Evolutionary conservation across 1,140 invertebrate species (phyloP).

Genomic region (Calliopsis andreniformis): DNA sequence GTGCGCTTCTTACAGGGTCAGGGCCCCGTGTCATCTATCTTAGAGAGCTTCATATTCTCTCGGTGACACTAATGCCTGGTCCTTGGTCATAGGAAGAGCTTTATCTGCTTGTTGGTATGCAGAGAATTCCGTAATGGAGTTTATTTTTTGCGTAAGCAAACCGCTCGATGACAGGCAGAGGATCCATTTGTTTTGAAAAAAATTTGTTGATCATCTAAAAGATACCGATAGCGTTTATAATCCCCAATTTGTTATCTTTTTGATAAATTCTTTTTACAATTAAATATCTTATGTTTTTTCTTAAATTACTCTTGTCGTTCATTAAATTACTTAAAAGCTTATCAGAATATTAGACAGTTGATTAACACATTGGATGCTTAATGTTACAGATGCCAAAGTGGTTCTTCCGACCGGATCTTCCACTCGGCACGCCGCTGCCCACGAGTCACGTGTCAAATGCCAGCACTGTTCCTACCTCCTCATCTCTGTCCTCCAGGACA

Average conservation of each 20-base stretch:
- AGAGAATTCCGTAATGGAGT: neutral
- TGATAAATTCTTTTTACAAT: constrained; percentile 10
- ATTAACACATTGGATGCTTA: neutral
- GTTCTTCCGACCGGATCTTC: constrained; percentile 74
- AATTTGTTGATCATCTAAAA: neutral
- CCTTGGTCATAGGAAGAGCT: constrained; percentile 41
- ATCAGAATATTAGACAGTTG: too few species aligned
- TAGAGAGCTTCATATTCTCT: constrained; percentile 72
- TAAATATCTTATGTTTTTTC: too few species aligned
- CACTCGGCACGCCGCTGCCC: constrained; percentile 55
- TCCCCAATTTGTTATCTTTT: neutral
- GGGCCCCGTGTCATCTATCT: constrained; percentile 73
- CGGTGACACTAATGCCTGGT: constrained; percentile 74
- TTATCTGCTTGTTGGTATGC: constrained; percentile 46
- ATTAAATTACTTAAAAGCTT: too few species aligned
- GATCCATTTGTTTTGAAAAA: neutral
- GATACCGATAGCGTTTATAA: neutral
- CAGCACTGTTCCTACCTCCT: constrained; percentile 60
- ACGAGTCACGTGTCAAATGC: constrained; percentile 62
- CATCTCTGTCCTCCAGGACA: constrained; percentile 61
- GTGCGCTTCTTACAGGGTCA: constrained; percentile 63
- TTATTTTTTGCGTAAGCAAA: neutral
- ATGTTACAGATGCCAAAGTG: constrained; percentile 76
- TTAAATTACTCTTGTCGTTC: too few species aligned
- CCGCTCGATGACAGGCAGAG: constrained; percentile 30